phyloP scores from a whole-genome alignment of 2,113 vertebrate genomes.

The Tetrao urogallus region DNA sequence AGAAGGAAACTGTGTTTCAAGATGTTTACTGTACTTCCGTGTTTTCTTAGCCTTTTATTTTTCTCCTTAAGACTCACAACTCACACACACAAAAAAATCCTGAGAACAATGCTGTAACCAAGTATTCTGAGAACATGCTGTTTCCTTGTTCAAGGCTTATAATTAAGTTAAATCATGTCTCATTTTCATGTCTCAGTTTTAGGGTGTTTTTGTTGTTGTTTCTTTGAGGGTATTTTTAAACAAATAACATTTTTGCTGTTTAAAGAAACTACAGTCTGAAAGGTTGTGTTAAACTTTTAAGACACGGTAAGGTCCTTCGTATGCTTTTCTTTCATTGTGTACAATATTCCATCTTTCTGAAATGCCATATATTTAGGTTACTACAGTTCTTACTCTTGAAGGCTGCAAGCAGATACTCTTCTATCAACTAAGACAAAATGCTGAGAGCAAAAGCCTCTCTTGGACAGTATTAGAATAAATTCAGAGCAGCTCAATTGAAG shows the following conservation, averaged over 20 bases:
- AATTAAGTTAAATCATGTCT: conserved; percentile 63
- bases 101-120: conserved; percentile 64
- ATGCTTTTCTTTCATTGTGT: not conserved
- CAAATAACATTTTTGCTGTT: not conserved
- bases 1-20: conserved; percentile 60
- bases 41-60: conserved; percentile 47
- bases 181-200: conserved; percentile 47
- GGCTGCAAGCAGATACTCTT: not conserved
- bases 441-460: not conserved
- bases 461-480: not conserved
- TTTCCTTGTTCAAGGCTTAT: conserved; percentile 51
- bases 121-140: conserved; percentile 56
- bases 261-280: not conserved
- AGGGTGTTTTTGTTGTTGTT: not conserved
- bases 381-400: not conserved
- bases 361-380: not conserved
- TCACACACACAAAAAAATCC: not conserved
- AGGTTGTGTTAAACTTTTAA: not conserved
- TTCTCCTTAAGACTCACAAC: not conserved
- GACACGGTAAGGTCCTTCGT: not conserved
- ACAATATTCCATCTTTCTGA: not conserved
- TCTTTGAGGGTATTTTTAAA: conserved; percentile 44
- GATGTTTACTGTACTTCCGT: conserved; percentile 58
- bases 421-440: not conserved
- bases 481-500: not conserved